Evolutionary conservation across 2,113 vertebrate species (phyloP).

Genomic region (Calonectris borealis): DNA sequence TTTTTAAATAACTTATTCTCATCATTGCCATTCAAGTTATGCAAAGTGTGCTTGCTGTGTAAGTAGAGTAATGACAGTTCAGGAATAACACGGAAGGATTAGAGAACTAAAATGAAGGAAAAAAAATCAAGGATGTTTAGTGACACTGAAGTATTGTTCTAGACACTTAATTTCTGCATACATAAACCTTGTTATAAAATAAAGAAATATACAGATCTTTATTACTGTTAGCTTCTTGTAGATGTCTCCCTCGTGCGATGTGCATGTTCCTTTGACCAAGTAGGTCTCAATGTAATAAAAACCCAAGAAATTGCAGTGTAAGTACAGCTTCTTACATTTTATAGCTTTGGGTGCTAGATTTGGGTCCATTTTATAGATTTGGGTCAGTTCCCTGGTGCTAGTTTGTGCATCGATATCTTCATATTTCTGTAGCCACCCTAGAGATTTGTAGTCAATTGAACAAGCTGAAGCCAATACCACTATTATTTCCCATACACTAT

Average conservation of each 20-base stretch:
- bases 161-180: neutral
- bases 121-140: neutral
- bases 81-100: neutral
- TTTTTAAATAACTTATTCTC: neutral
- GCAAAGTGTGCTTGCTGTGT: neutral
- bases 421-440: neutral
- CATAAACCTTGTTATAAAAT: neutral
- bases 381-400: neutral
- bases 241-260: neutral
- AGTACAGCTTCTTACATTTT: neutral
- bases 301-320: neutral
- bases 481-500: neutral
- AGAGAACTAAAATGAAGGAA: neutral
- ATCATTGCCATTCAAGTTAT: neutral
- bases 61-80: neutral
- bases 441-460: neutral
- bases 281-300: neutral
- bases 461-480: neutral
- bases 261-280: neutral
- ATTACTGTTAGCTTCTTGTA: neutral
- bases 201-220: neutral
- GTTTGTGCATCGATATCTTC: neutral
- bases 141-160: neutral
- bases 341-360: neutral
- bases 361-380: neutral